These are phyloP conservation scores for Anabacerthia variegaticeps DNA, from an alignment of 2,797 vertebrate species.

Conservation along the genomic window DNA sequence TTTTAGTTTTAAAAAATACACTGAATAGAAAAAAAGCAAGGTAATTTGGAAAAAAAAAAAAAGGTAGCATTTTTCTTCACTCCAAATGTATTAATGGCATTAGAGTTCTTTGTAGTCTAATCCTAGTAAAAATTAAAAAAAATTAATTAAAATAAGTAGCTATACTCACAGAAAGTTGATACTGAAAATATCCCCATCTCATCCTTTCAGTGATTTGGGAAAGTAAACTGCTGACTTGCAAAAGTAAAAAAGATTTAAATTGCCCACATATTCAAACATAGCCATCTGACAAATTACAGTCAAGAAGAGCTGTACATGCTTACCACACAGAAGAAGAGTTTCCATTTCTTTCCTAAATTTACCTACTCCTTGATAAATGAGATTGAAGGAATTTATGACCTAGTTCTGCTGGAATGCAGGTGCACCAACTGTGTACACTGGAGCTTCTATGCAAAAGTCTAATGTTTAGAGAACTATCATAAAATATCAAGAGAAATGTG, in stretches of 20 bases:
- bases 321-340: not conserved
- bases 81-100: not conserved
- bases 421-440: not conserved
- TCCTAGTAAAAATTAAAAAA: not conserved
- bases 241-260: not conserved
- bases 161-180: not conserved
- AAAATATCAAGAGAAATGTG: not conserved
- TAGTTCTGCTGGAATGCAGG: not conserved
- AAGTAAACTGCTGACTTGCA: not conserved
- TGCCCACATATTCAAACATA: not conserved
- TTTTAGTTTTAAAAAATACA: not conserved
- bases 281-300: not conserved
- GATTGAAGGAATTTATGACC: not conserved
- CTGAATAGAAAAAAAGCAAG: not conserved
- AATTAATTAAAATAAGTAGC: not conserved
- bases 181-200: not conserved
- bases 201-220: not conserved
- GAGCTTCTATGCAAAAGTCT: not conserved
- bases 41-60: not conserved
- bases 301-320: not conserved
- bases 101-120: not conserved
- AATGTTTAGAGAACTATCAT: not conserved
- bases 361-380: not conserved
- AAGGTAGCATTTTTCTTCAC: not conserved
- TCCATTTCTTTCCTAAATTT: constrained; percentile 3